A percentile compares a stretch with the other conserved stretches of the same genome.
phyloP scores from a whole-genome alignment of 2,113 vertebrate species.

The Hiodon alosoides region DNA sequence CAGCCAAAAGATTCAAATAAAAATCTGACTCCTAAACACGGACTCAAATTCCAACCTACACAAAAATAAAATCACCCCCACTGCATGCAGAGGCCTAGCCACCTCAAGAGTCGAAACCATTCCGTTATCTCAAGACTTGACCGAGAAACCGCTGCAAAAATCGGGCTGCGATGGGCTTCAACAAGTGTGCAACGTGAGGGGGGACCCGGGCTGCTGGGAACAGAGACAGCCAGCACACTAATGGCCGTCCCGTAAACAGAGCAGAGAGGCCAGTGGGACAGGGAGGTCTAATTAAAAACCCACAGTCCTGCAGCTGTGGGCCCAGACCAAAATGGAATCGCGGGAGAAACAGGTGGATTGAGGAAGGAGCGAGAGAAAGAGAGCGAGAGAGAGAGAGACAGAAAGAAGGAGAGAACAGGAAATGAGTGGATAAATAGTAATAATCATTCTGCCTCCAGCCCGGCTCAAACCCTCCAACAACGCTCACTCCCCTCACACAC shows the following conservation, averaged over 20 bases:
- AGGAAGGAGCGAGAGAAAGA: conserved; percentile 25
- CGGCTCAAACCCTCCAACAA: background rate
- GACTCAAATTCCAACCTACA: background rate
- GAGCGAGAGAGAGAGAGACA: conserved; percentile 12
- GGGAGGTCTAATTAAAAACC: conserved; percentile 70
- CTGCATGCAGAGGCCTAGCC: no score
- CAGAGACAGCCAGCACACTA: background rate
- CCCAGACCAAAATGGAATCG: conserved; percentile 65
- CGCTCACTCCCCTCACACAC: background rate
- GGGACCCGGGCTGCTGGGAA: background rate
- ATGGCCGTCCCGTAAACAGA: conserved; percentile 35
- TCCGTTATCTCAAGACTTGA: no score
- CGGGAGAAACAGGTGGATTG: conserved; percentile 32
- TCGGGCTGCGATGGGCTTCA: background rate
- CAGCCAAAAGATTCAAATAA: background rate
- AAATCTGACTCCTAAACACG: background rate
- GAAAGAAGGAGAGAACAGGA: conserved; percentile 12
- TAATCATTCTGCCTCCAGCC: background rate
- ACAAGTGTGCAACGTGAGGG: background rate
- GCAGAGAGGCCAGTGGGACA: conserved; percentile 40
- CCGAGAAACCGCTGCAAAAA: no score
- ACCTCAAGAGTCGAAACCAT: no score
- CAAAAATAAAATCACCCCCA: background rate
- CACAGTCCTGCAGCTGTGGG: conserved; percentile 61
- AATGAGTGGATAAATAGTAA: background rate